These are phyloP conservation scores for Crenichthys baileyi DNA, from an alignment of 2,797 vertebrate genomes.

Conservation along the genomic window DNA sequence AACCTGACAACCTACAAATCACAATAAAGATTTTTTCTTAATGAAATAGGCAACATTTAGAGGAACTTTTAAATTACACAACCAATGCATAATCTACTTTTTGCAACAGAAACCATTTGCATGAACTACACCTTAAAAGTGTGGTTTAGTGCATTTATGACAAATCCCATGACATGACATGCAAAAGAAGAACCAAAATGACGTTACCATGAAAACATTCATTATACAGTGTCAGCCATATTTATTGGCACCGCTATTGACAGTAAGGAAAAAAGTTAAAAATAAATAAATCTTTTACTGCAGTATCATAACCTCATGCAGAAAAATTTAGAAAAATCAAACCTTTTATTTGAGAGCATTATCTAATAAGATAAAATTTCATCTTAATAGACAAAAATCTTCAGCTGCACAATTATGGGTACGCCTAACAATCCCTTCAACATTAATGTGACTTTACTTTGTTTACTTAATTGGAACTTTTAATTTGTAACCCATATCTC, in stretches of 20 bases:
- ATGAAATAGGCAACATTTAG: not conserved
- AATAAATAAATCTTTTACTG: not conserved
- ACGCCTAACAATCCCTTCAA: not conserved
- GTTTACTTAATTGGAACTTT: not conserved
- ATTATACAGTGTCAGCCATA: not conserved
- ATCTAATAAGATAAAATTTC: not conserved
- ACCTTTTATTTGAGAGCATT: not conserved
- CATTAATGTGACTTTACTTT: no score
- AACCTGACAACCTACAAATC: not conserved
- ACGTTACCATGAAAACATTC: not conserved
- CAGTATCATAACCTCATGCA: not conserved
- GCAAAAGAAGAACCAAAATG: not conserved
- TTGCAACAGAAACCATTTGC: not conserved
- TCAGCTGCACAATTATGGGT: not conserved
- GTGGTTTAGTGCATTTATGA: not conserved
- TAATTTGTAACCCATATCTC: not conserved
- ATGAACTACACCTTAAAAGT: not conserved
- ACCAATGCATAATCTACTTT: not conserved
- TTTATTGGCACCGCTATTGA: not conserved
- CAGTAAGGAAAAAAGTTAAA: not conserved
- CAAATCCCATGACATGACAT: not conserved
- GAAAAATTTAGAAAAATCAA: no score
- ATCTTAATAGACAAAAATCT: no score
- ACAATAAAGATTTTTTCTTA: not conserved
- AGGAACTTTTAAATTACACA: not conserved